Evolutionary conservation across 1,140 invertebrate genomes (phyloP).

Genomic region (Latrodectus geometricus): DNA sequence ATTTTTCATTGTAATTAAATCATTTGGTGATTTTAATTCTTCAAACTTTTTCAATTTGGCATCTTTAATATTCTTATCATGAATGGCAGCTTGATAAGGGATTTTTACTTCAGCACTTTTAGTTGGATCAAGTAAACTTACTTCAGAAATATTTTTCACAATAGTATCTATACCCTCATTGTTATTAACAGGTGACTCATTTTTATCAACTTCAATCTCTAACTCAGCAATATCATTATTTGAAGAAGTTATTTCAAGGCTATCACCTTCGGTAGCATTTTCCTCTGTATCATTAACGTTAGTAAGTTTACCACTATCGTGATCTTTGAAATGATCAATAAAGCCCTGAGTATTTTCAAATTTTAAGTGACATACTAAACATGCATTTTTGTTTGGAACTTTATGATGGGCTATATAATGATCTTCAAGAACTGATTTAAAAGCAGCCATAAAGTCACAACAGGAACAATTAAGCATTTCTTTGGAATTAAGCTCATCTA

Average conservation of each 20-base stretch:
- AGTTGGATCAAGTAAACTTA: neutral
- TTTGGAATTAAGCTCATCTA: conserved; percentile 4
- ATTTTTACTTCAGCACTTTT: conserved; percentile 1
- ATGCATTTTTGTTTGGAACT: conserved; percentile 45
- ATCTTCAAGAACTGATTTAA: conserved; percentile 46
- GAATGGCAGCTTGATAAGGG: conserved; percentile 37
- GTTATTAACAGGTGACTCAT: neutral
- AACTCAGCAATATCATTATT: neutral
- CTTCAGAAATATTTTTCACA: conserved; percentile 17
- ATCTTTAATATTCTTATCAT: conserved; percentile 16
- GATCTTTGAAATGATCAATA: conserved; percentile 46
- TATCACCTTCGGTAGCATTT: neutral
- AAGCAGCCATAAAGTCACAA: conserved; percentile 51
- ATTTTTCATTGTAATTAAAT: conserved; percentile 26
- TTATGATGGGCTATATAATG: conserved; percentile 54
- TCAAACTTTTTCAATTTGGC: conserved; percentile 2
- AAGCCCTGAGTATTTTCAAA: conserved; percentile 40
- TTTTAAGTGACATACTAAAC: conserved; percentile 44
- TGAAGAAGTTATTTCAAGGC: neutral
- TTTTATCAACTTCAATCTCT: neutral
- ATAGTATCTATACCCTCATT: neutral
- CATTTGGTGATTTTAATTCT: conserved; percentile 42
- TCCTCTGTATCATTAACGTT: neutral
- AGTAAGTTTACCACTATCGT: conserved; percentile 18
- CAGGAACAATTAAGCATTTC: conserved; percentile 54